These are phyloP conservation scores for Acropora yongei DNA, from an alignment of 64 coral and sea anemone genomes.

Conservation along the genomic window DNA sequence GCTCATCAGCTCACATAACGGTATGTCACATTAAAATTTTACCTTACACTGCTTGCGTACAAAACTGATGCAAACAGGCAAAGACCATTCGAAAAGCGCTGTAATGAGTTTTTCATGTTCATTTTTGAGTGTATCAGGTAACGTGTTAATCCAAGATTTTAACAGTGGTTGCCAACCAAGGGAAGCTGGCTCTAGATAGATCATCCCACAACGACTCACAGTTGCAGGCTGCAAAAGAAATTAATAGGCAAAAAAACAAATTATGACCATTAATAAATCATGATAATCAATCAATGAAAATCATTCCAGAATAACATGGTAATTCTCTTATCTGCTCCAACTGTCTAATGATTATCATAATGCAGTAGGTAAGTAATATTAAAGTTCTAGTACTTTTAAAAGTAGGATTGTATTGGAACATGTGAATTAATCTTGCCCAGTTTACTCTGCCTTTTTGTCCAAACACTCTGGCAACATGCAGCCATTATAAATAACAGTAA, in stretches of 20 bases:
- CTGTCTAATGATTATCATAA: too few relatives aligned
- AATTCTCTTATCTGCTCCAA: too few relatives aligned
- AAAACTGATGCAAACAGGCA: slow-evolving; percentile 85
- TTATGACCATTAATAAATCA: neutral
- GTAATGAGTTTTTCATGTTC: slow-evolving; percentile 82
- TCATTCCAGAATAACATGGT: too few relatives aligned
- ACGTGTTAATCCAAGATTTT: slow-evolving; percentile 84
- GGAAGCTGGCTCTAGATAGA: slow-evolving; percentile 93
- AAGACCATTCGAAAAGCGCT: slow-evolving; percentile 87
- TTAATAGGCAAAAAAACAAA: too few relatives aligned
- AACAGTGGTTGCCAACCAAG: slow-evolving; percentile 94
- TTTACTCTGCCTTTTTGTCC: too few relatives aligned
- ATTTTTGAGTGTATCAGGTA: slow-evolving; percentile 59
- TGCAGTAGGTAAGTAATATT: neutral
- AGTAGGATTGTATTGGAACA: neutral
- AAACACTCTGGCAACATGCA: too few relatives aligned
- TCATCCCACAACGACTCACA: slow-evolving; percentile 98
- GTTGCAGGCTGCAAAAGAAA: slow-evolving; percentile 79
- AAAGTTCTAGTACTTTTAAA: neutral
- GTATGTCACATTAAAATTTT: slow-evolving; percentile 13
- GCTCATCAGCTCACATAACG: too few relatives aligned
- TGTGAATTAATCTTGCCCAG: too few relatives aligned
- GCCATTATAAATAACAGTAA: too few relatives aligned
- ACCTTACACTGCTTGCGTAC: slow-evolving; percentile 98
- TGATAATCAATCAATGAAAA: too few relatives aligned